Evolutionary conservation across 2,888 invertebrate species (phyloP).

Genomic region (Tetranychus truncatus): DNA sequence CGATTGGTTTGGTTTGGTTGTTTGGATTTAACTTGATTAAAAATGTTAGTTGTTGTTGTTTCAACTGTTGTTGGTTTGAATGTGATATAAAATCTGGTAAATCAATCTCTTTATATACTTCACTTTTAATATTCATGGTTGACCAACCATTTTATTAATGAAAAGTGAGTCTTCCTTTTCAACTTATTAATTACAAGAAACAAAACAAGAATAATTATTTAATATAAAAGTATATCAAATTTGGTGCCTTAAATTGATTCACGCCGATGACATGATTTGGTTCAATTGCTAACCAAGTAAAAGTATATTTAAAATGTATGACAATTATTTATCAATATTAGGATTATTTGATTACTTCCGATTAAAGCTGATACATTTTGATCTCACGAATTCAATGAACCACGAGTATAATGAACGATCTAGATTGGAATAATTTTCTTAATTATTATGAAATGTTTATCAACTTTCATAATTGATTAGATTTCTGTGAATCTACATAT

Average conservation of each 20-base stretch:
- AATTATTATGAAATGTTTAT: too few species aligned
- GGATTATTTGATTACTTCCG: too few species aligned
- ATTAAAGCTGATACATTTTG: too few species aligned
- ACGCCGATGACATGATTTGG: not conserved
- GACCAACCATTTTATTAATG: not conserved
- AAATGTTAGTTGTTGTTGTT: not conserved
- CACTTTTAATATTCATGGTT: not conserved
- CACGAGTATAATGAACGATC: too few species aligned
- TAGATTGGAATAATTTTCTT: too few species aligned
- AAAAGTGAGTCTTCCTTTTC: not conserved
- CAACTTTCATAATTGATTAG: too few species aligned
- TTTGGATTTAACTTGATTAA: not conserved
- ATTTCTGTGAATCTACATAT: too few species aligned
- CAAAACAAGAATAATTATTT: not conserved
- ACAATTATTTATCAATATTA: too few species aligned
- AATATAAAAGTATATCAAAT: not conserved
- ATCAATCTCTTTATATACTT: not conserved
- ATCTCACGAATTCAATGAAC: too few species aligned
- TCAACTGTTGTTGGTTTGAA: not conserved
- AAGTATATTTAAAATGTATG: too few species aligned
- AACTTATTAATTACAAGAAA: not conserved
- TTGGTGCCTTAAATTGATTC: not conserved
- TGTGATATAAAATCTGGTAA: not conserved
- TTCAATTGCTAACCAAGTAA: not conserved
- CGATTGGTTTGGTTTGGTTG: not conserved